A percentile compares a stretch with the other conserved stretches of the same genome.
These are phyloP conservation scores for Fukomys damarensis DNA, from an alignment of 2,113 vertebrate species.

Conservation along the genomic window DNA sequence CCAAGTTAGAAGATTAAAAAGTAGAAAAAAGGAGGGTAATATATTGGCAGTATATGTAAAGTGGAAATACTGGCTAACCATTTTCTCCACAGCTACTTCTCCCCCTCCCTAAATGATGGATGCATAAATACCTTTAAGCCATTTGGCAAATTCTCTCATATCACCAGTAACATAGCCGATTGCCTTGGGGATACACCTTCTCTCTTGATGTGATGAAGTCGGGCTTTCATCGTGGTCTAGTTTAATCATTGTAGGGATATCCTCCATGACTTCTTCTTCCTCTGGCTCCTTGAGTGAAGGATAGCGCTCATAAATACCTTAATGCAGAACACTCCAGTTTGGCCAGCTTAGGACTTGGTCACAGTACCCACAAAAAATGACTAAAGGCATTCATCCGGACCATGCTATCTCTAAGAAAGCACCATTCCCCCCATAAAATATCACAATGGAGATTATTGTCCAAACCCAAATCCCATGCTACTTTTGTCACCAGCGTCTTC, in stretches of 20 bases:
- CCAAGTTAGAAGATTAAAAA: neutral
- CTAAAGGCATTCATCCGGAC: neutral
- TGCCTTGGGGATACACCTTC: conserved; percentile 75
- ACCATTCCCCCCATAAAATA: neutral
- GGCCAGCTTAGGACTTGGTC: neutral
- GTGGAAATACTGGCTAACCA: neutral
- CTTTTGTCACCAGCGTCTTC: neutral
- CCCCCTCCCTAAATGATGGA: neutral
- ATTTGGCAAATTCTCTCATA: conserved; percentile 86
- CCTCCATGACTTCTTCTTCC: conserved; percentile 69
- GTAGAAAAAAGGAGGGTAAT: neutral
- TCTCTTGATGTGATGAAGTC: conserved; percentile 53
- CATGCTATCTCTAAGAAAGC: neutral
- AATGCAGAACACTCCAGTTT: neutral
- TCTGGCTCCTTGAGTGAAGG: conserved; percentile 61
- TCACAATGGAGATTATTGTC: neutral
- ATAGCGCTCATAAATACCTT: neutral
- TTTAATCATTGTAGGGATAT: conserved; percentile 76
- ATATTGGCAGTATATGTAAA: neutral
- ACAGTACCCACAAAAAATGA: neutral
- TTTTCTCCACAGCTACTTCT: neutral
- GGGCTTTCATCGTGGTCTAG: conserved; percentile 72
- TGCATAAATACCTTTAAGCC: conserved; percentile 87
- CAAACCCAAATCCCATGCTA: neutral
- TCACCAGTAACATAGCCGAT: conserved; percentile 84